Evolutionary conservation across 2,888 invertebrate species (phyloP).

Genomic region (Gryllus longicercus): DNA sequence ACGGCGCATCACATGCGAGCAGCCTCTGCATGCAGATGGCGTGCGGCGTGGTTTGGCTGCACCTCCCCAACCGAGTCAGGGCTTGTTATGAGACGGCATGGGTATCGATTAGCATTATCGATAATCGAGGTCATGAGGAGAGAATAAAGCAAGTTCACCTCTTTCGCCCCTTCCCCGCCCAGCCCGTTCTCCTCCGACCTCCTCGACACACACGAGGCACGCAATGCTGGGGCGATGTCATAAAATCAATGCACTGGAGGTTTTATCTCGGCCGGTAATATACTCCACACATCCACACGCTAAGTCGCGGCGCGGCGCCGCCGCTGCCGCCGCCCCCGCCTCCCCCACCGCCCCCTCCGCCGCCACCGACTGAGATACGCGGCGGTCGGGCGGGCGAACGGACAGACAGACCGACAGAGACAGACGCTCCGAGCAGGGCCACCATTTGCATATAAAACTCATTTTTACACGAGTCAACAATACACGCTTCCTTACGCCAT

Average conservation of each 20-base stretch:
- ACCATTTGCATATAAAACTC: neutral
- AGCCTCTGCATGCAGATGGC: too few species aligned
- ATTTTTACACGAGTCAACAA: neutral
- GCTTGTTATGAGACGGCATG: neutral
- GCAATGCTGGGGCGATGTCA: neutral
- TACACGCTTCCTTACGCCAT: neutral
- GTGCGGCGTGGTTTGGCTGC: too few species aligned
- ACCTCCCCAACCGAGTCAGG: too few species aligned
- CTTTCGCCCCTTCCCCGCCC: neutral
- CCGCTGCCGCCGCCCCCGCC: too few species aligned
- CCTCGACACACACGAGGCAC: neutral
- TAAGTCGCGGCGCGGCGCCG: neutral
- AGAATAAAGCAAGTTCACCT: neutral
- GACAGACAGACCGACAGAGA: constrained; percentile 5
- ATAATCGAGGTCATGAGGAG: constrained; percentile 17
- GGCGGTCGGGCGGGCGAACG: neutral
- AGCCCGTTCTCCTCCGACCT: neutral
- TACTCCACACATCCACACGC: constrained; percentile 1
- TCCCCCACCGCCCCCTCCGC: too few species aligned
- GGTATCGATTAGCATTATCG: constrained; percentile 17
- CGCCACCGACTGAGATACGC: too few species aligned
- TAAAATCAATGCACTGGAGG: neutral
- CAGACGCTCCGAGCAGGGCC: neutral
- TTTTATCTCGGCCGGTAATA: constrained; percentile 4
- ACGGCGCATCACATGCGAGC: too few species aligned